phyloP scores from a whole-genome alignment of 2,888 invertebrate genomes.

The Synanthedon andrenaeformis region DNA sequence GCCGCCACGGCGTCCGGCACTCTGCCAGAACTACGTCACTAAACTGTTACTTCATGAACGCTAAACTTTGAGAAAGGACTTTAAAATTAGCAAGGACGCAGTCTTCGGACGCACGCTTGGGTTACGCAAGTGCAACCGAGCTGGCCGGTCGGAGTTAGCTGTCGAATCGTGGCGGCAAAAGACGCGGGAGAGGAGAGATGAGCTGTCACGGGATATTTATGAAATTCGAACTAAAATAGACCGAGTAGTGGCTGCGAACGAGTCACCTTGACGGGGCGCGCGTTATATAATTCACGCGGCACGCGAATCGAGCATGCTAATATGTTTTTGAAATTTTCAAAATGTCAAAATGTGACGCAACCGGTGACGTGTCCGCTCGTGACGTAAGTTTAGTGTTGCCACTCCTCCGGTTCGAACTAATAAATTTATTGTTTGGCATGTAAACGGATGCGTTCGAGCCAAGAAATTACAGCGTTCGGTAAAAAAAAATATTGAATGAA shows the following conservation, averaged over 20 bases:
- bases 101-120: slow-evolving; percentile 29
- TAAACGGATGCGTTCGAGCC: slow-evolving; percentile 70
- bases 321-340: slow-evolving; percentile 20
- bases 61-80: slow-evolving; percentile 64
- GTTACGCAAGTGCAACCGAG: slow-evolving; percentile 43
- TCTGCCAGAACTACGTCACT: slow-evolving; percentile 60
- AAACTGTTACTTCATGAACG: slow-evolving; percentile 61
- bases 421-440: slow-evolving; percentile 72
- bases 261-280: slow-evolving; percentile 64
- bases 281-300: slow-evolving; percentile 44
- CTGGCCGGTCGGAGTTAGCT: slow-evolving; percentile 39
- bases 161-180: slow-evolving; percentile 42
- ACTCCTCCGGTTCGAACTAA: slow-evolving; percentile 65
- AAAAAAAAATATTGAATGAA: slow-evolving; percentile 69
- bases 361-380: slow-evolving; percentile 47
- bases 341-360: slow-evolving; percentile 52
- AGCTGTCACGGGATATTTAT: slow-evolving; percentile 69
- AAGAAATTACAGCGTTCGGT: slow-evolving; percentile 68
- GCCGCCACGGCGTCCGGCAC: slow-evolving; percentile 59
- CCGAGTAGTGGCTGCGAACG: slow-evolving; percentile 57
- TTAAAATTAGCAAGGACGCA: slow-evolving; percentile 66
- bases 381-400: slow-evolving; percentile 59
- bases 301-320: slow-evolving; percentile 32
- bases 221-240: slow-evolving; percentile 69
- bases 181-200: slow-evolving; percentile 64